These are phyloP conservation scores for Zaprionus gabonicus DNA, from an alignment of 1,140 invertebrate species.

Conservation along the genomic window DNA sequence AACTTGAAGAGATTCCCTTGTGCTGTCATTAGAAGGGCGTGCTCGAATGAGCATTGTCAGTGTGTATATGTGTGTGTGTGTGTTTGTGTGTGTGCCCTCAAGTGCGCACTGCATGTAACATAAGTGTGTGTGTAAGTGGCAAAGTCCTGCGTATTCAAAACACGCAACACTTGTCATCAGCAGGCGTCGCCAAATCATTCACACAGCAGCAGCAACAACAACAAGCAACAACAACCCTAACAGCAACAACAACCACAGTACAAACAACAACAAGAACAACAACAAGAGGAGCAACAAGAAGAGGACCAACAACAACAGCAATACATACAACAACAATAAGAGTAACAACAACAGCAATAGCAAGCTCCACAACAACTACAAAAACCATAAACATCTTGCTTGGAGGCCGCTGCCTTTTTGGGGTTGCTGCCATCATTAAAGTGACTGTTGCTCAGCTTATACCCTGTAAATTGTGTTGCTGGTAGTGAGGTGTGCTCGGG, in stretches of 20 bases:
- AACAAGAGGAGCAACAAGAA: constrained; percentile 23
- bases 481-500: neutral
- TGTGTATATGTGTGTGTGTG: constrained; percentile 2
- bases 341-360: constrained; percentile 11
- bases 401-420: constrained; percentile 20
- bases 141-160: constrained; percentile 69
- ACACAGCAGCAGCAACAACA: constrained; percentile 29
- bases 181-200: constrained; percentile 73
- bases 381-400: neutral
- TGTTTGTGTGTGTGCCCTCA: constrained; percentile 19
- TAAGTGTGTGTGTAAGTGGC: constrained; percentile 32
- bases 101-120: constrained; percentile 14
- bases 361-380: neutral
- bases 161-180: constrained; percentile 80
- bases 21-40: constrained; percentile 64
- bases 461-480: constrained; percentile 3
- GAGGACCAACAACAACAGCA: constrained; percentile 10
- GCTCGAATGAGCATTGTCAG: constrained; percentile 21
- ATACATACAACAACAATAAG: neutral
- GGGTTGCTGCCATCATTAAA: constrained; percentile 38
- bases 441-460: constrained; percentile 18
- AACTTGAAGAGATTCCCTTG: constrained; percentile 62
- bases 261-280: neutral
- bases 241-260: neutral
- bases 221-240: constrained; percentile 22